Base-by-base conservation (phyloP, 2,888 invertebrate species). In the Meiosimyza platycephala region DNA sequence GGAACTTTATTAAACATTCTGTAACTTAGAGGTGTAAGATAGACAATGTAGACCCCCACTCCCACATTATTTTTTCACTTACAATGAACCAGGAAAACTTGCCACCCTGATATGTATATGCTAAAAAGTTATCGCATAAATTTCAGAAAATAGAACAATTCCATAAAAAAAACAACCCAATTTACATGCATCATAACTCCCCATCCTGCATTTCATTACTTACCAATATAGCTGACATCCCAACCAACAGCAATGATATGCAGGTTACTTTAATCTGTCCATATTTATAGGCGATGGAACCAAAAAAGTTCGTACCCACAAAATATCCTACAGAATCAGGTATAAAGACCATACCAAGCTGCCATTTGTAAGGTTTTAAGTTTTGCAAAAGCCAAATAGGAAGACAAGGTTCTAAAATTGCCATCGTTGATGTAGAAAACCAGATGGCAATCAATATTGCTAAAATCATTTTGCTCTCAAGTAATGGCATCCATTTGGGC, bases 251-350 rank as follows among this genome's bases (percentile, higher is more conserved):
- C 85, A 93, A 88, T 1, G 93, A 91, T 11, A 89, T 82, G 66
- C 92, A 88, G 0, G 93, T 91, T 33, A 91, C 89, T 80, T 89
- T 89, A 84, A 92, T 90, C 78, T 92, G 90, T 1, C 93, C 93
- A 64, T 91, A 86, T 75, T 88, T 89, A 80, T 90, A 91, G 6
- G 93, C 91, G 40, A 92, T 85, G 59, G 90, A 86, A 7, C 94
- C 94, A 81, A 94, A 93, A 79, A 92, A 92, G 85, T 94, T 94
- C 0, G 95, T 94, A 40, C 95, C 95, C 55, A 95, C 86, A 75
- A 95, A 90, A 82, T 95, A 95, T 0, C 95, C 95, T 50, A 95
- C 81, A 79, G 95, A 95, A 85, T 95, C 95, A 0, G 95, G 95
- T 75, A 95, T 92, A 81, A 95, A 95, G 6, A 95, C 94, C 0